phyloP scores from a whole-genome alignment of 2,113 vertebrate genomes.

The Antechinus flavipes region DNA sequence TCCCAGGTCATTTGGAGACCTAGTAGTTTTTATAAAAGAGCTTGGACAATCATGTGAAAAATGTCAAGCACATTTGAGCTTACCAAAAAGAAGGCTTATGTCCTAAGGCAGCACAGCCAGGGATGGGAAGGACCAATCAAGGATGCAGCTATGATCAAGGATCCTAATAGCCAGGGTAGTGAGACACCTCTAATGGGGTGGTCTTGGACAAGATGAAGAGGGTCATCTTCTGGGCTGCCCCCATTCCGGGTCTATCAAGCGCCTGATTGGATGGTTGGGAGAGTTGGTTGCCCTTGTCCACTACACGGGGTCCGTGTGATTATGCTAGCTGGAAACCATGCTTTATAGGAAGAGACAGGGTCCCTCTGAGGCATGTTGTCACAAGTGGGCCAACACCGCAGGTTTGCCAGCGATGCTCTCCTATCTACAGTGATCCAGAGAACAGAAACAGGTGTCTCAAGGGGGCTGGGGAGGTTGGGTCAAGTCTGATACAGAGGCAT shows the following conservation, averaged over 20 bases:
- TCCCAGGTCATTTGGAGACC: not conserved
- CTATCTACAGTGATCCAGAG: not conserved
- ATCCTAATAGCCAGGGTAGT: not conserved
- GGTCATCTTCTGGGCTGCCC: not conserved
- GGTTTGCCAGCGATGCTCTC: not conserved
- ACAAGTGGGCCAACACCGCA: not conserved
- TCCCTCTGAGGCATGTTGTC: not conserved
- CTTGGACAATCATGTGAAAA: not conserved
- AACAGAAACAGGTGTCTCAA: not conserved
- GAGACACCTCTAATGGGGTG: too few species aligned
- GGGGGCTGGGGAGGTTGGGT: too few species aligned
- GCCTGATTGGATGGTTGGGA: not conserved
- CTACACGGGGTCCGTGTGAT: not conserved
- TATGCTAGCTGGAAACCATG: not conserved
- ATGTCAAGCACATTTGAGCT: not conserved
- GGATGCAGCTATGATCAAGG: not conserved
- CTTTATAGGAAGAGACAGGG: too few species aligned
- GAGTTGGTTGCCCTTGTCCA: not conserved
- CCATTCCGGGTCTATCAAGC: not conserved
- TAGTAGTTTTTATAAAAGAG: not conserved
- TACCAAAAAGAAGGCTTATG: not conserved
- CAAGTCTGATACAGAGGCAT: not conserved
- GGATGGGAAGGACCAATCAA: not conserved
- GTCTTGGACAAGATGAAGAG: not conserved
- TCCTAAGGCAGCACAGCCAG: not conserved